Base-by-base conservation (phyloP, 2,888 invertebrate genomes). In the Rutpela maculata region DNA sequence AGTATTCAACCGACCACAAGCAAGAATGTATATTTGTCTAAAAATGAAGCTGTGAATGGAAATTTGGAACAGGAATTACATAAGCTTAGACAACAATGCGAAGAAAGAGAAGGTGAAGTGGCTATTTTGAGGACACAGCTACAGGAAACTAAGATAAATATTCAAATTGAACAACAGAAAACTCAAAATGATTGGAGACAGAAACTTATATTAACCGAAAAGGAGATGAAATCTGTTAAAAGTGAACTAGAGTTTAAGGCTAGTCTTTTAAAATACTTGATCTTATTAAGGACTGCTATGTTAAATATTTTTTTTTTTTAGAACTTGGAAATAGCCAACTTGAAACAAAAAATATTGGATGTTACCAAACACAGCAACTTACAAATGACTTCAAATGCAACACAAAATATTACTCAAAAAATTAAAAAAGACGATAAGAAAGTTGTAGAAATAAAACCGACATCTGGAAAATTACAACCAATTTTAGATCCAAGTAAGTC, bases 231-330 rank as follows among this genome's bases (percentile, higher is more conserved):
- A 74, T 89, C 91, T 80, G 87, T 92, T 67, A 90, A 89, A 81
- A 92, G 91, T 71, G 91, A 92, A 84, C 86, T 93, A 62, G 92
- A 93, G 84, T 92, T 92, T 85, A 93, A 93, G 90, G 92, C 92
- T 82, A 77, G 76, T 67, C n/a, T 50, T 43, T 18, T 68, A 63
- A 43, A 26, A 12, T 1, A 50, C 7, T 43, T 43, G 4, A n/a
- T n/a, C 4, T n/a, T 12, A 22, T n/a, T 31, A 5, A 38, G 11
- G 3, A 19, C 18, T 19, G 31, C n/a, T 31, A 50, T 19, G 12
- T 1, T 50, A 17, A 50, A n/a, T n/a, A 50, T n/a, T 50, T 15
- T 22, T 15, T 22, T 17, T n/a, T 90, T 91, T 75, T 88, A 92
- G 92, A 91, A 92, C 87, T 86, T 93, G 43, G 92, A 93, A 89